Evolutionary conservation across 2,797 vertebrate species (phyloP).

Genomic region (Myoxocephalus aenaeus): DNA sequence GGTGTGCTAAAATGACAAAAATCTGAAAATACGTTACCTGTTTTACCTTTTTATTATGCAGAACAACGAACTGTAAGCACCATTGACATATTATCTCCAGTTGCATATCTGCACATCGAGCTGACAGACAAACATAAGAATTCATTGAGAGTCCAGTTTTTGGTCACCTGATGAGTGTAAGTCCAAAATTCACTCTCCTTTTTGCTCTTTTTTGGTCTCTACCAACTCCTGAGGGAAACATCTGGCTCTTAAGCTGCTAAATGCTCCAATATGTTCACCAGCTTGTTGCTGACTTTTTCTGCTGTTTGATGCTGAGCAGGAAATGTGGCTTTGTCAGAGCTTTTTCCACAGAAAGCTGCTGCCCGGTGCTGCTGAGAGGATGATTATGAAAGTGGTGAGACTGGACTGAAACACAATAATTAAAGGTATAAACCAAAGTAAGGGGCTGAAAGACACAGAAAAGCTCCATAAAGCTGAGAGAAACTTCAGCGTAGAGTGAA

Average conservation of each 20-base stretch:
- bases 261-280: no score
- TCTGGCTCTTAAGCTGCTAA: no score
- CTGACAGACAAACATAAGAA: no score
- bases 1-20: conserved; percentile 19
- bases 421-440: neutral
- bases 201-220: conserved; percentile 12
- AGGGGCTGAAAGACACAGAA: neutral
- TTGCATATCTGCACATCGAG: neutral
- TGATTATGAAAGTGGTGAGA: neutral
- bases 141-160: neutral
- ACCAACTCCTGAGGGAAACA: neutral
- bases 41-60: neutral
- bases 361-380: neutral
- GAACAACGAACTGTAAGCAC: neutral
- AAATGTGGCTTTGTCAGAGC: neutral
- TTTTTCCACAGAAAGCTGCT: neutral
- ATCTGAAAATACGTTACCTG: neutral
- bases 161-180: neutral
- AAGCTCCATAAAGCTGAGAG: neutral
- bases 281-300: no score
- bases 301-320: no score
- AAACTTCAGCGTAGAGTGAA: neutral
- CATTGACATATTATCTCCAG: neutral
- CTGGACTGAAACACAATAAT: neutral
- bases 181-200: neutral